phyloP scores from a whole-genome alignment of 2,113 vertebrate genomes.

The Phyllostomus hastatus region DNA sequence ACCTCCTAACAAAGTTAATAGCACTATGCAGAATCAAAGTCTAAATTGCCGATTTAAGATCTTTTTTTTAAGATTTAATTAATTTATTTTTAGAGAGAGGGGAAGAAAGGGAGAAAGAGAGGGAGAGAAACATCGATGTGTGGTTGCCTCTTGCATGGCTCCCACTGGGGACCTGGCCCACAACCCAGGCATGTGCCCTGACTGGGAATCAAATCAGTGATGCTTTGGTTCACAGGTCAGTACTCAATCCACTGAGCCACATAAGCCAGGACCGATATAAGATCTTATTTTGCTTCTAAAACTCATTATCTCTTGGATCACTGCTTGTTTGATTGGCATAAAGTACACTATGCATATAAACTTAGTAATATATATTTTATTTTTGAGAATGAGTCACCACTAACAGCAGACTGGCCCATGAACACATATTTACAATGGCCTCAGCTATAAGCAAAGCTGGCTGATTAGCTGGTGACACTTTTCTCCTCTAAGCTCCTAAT shows the following conservation, averaged over 20 bases:
- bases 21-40: neutral
- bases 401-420: neutral
- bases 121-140: no score
- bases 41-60: slow-evolving; percentile 10
- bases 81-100: no score
- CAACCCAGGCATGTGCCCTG: no score
- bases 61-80: neutral
- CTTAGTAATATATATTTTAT: slow-evolving; percentile 2
- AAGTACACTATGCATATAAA: neutral
- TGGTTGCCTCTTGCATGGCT: no score
- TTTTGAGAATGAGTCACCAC: neutral
- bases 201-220: no score
- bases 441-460: neutral
- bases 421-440: neutral
- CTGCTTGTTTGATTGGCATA: neutral
- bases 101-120: no score
- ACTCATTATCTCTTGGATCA: neutral
- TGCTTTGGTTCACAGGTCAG: no score
- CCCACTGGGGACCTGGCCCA: no score
- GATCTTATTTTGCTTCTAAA: neutral
- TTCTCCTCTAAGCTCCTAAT: neutral
- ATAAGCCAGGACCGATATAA: neutral
- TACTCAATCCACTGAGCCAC: no score
- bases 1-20: slow-evolving; percentile 4
- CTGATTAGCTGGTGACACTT: neutral